phyloP scores from a whole-genome alignment of 2,797 vertebrate genomes.

The Phrynocephalus guinanensis region DNA sequence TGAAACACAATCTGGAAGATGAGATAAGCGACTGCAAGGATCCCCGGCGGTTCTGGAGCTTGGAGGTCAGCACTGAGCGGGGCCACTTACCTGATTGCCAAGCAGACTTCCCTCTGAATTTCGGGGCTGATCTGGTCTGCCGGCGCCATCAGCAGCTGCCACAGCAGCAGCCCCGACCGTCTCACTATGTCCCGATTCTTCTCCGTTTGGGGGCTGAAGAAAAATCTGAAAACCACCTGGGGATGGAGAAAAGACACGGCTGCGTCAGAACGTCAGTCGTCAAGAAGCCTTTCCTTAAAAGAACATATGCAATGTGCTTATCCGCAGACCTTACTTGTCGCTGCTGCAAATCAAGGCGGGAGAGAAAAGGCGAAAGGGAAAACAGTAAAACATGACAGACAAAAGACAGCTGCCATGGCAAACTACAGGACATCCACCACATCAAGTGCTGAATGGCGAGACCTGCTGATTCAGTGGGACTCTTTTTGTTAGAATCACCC shows the following conservation, averaged over 20 bases:
- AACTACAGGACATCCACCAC: no score
- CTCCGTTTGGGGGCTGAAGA: slow-evolving; percentile 96
- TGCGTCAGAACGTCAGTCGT: background rate
- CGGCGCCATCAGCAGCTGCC: slow-evolving; percentile 98
- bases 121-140: slow-evolving; percentile 93
- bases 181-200: slow-evolving; percentile 93
- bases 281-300: background rate
- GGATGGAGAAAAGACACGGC: slow-evolving; percentile 33
- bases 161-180: slow-evolving; percentile 91
- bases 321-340: no score
- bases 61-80: background rate
- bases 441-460: no score
- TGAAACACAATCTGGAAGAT: no score
- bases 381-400: no score
- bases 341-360: background rate
- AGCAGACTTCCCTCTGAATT: slow-evolving; percentile 95
- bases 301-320: background rate
- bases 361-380: background rate
- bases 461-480: background rate
- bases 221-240: slow-evolving; percentile 97
- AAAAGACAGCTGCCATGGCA: no score
- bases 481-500: background rate
- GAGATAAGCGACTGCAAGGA: no score
- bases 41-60: no score
- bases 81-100: slow-evolving; percentile 91